Conservation (phyloP, 1,140 invertebrate species). For the Chrysomallon squamiferum region DNA sequence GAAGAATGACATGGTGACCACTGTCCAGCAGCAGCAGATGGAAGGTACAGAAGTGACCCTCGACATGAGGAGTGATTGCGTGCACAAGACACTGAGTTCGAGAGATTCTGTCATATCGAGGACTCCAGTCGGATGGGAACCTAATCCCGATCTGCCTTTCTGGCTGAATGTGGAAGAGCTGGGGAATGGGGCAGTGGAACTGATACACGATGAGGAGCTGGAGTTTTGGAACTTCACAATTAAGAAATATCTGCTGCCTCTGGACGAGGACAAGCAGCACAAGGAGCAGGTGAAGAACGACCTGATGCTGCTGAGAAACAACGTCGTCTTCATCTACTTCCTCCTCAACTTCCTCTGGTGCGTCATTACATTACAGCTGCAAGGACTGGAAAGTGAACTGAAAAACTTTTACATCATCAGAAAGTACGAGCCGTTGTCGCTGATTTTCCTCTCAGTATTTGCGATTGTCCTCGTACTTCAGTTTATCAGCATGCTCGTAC, state of each 20-base stretch:
- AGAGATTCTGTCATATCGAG: slow-evolving; percentile 10
- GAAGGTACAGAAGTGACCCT: slow-evolving; percentile 13
- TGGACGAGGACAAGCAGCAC: slow-evolving; percentile 90
- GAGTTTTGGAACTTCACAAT: slow-evolving; percentile 94
- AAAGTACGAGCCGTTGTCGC: slow-evolving; percentile 63
- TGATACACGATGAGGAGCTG: slow-evolving; percentile 76
- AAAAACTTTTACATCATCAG: slow-evolving; percentile 57
- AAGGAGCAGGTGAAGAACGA: slow-evolving; percentile 81
- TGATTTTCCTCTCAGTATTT: slow-evolving; percentile 65
- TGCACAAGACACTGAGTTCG: slow-evolving; percentile 17
- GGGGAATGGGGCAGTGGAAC: slow-evolving; percentile 35
- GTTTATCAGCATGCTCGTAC: slow-evolving; percentile 66
- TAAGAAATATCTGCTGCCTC: slow-evolving; percentile 91
- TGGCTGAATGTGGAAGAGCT: slow-evolving; percentile 42
- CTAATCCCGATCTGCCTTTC: slow-evolving; percentile 44
- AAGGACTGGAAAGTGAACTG: slow-evolving; percentile 66
- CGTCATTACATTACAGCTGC: slow-evolving; percentile 95
- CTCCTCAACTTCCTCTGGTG: slow-evolving; percentile 99
- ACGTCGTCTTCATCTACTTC: slow-evolving; percentile 94
- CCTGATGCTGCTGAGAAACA: slow-evolving; percentile 90
- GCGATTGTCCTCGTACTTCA: slow-evolving; percentile 68
- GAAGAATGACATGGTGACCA: slow-evolving; percentile 19
- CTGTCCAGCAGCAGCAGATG: slow-evolving; percentile 14
- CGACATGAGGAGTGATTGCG: background rate
- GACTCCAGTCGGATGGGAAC: slow-evolving; percentile 39